phyloP scores from a whole-genome alignment of 2,888 invertebrate species.

The Caenorhabditis plicata region DNA sequence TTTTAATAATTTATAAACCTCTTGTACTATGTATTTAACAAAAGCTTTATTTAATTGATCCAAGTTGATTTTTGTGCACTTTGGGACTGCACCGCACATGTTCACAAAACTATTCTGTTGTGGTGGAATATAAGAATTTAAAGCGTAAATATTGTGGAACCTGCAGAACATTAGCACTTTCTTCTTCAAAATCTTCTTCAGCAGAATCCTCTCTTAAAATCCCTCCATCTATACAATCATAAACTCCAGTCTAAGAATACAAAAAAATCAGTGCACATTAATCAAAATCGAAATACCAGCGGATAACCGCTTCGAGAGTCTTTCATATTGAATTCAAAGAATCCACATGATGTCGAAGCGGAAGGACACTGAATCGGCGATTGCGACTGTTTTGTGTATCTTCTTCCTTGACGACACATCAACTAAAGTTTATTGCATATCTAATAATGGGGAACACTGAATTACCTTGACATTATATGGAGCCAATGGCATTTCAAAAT shows the following conservation, averaged over 20 bases:
- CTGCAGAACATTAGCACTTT: too few species aligned
- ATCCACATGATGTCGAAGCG: constrained; percentile 43
- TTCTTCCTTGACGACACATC: constrained; percentile 43
- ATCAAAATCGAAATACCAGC: constrained; percentile 1
- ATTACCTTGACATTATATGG: constrained; percentile 50
- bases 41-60: constrained; percentile 39
- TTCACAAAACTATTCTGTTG: constrained; percentile 30
- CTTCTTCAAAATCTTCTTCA: too few species aligned
- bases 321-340: constrained; percentile 32
- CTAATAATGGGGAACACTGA: neutral
- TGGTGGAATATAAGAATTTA: too few species aligned
- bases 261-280: neutral
- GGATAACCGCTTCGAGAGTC: constrained; percentile 16
- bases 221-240: constrained; percentile 45
- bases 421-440: constrained; percentile 32
- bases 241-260: constrained; percentile 30
- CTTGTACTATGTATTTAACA: constrained; percentile 35
- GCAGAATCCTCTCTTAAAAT: constrained; percentile 34
- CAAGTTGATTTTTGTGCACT: constrained; percentile 26
- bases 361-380: constrained; percentile 43
- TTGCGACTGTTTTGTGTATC: constrained; percentile 29
- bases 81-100: constrained; percentile 38
- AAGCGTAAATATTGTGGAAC: too few species aligned
- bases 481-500: constrained; percentile 37
- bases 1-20: constrained; percentile 1